Evolutionary conservation across 2,888 invertebrate species (phyloP).

Genomic region (Amorpha juglandis): DNA sequence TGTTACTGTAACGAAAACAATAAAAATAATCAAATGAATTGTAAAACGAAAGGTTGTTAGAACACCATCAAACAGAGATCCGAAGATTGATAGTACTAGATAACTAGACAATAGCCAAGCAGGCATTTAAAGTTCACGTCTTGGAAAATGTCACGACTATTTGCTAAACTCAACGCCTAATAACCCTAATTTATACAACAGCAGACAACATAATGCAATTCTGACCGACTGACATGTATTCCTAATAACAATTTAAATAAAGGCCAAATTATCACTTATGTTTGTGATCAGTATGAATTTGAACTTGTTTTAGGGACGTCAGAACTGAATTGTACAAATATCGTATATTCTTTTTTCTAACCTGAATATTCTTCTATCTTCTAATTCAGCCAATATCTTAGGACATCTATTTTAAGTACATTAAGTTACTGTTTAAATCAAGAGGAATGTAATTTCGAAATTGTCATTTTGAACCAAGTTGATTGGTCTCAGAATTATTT

Average conservation of each 20-base stretch:
- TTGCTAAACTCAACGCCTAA: neutral
- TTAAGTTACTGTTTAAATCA: neutral
- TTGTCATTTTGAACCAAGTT: neutral
- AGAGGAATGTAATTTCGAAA: neutral
- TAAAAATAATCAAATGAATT: slow-evolving; percentile 13
- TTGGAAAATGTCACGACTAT: slow-evolving; percentile 61
- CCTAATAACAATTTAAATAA: slow-evolving; percentile 24
- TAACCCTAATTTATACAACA: slow-evolving; percentile 8
- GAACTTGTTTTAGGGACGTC: slow-evolving; percentile 9
- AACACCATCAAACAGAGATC: slow-evolving; percentile 9
- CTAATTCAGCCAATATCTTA: neutral
- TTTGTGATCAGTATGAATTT: slow-evolving; percentile 13
- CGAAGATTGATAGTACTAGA: slow-evolving; percentile 57
- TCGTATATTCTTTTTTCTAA: slow-evolving; percentile 7
- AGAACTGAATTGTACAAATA: neutral
- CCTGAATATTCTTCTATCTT: neutral
- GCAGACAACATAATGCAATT: slow-evolving; percentile 16
- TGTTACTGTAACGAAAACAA: slow-evolving; percentile 2
- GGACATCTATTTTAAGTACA: neutral
- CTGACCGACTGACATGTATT: slow-evolving; percentile 28
- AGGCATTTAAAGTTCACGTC: slow-evolving; percentile 66
- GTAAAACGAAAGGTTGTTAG: slow-evolving; percentile 7
- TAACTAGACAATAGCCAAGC: slow-evolving; percentile 53
- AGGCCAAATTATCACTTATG: slow-evolving; percentile 17
- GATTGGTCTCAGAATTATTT: too few relatives aligned